A percentile compares a stretch with the other conserved stretches of the same genome.
These are phyloP conservation scores for Pollachius pollachius DNA, from an alignment of 2,113 vertebrate genomes.

Conservation along the genomic window DNA sequence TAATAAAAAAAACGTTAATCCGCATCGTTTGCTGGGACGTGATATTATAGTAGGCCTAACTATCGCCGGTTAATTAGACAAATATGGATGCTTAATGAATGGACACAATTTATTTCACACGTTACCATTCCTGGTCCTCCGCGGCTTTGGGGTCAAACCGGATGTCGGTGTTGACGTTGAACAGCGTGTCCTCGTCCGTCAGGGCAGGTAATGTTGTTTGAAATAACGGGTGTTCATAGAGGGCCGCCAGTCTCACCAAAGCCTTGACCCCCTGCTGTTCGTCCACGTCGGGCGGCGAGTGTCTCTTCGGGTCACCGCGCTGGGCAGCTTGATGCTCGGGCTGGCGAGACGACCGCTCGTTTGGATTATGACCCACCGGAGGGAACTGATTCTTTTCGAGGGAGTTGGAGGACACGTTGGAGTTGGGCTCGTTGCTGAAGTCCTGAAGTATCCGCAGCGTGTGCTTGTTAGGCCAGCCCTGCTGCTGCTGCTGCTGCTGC, in stretches of 20 bases:
- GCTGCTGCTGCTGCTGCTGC: constrained; percentile 39
- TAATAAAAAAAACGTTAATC: too few species aligned
- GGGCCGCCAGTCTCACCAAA: constrained; percentile 62
- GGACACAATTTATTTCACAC: too few species aligned
- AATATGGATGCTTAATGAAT: too few species aligned
- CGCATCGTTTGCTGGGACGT: too few species aligned
- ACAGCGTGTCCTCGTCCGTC: constrained; percentile 85
- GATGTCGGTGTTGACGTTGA: constrained; percentile 92
- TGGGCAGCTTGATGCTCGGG: constrained; percentile 50
- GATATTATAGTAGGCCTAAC: too few species aligned
- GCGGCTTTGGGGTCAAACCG: constrained; percentile 89
- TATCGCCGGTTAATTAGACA: too few species aligned
- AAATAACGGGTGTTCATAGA: constrained; percentile 87
- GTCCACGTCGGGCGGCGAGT: constrained; percentile 8
- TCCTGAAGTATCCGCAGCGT: constrained; percentile 91
- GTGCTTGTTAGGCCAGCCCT: constrained; percentile 89
- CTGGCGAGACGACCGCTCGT: constrained; percentile 43
- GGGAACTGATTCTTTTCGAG: constrained; percentile 69
- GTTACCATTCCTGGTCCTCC: constrained; percentile 84
- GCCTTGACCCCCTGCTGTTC: constrained; percentile 59
- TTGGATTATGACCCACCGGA: constrained; percentile 31
- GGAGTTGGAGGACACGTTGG: constrained; percentile 85
- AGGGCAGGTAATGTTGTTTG: constrained; percentile 71
- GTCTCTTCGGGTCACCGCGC: constrained; percentile 57
- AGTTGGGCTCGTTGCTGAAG: constrained; percentile 89